These are phyloP conservation scores for Flexamia atlantica DNA, from an alignment of 2,888 invertebrate species.

Conservation along the genomic window DNA sequence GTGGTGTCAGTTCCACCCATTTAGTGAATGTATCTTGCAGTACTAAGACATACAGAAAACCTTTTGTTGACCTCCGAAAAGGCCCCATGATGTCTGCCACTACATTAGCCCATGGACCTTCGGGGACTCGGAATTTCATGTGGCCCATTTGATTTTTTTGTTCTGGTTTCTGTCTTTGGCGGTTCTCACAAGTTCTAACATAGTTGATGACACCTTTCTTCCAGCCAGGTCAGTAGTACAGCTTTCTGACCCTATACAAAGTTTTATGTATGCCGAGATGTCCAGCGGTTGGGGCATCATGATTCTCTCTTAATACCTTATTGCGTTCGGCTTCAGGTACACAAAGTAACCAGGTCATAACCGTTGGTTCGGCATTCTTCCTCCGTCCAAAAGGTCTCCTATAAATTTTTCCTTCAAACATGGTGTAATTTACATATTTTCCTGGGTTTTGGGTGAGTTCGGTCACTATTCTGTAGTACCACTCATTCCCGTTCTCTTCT, in stretches of 20 bases:
- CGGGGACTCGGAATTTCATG: neutral
- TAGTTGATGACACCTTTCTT: neutral
- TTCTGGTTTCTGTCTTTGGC: conserved; percentile 16
- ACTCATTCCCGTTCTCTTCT: neutral
- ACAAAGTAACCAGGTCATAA: neutral
- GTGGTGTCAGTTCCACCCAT: neutral
- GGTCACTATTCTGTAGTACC: neutral
- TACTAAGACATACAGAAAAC: neutral
- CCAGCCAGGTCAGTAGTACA: conserved; percentile 7
- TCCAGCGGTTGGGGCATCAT: conserved; percentile 69
- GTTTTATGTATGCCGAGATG: conserved; percentile 68
- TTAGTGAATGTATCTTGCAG: neutral
- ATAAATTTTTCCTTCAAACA: neutral
- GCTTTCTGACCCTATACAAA: neutral
- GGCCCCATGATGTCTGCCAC: conserved; percentile 14
- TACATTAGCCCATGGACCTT: neutral
- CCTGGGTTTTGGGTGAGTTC: neutral
- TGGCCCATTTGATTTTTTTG: neutral
- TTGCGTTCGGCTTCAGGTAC: conserved; percentile 48
- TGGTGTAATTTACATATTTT: neutral
- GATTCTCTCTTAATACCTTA: conserved; percentile 65
- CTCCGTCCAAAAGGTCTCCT: neutral
- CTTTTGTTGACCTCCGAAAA: conserved; percentile 1
- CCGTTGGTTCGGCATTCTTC: neutral
- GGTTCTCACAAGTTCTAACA: neutral